These are phyloP conservation scores for Dasypus novemcinctus DNA, from an alignment of 2,113 vertebrate species.

Conservation along the genomic window DNA sequence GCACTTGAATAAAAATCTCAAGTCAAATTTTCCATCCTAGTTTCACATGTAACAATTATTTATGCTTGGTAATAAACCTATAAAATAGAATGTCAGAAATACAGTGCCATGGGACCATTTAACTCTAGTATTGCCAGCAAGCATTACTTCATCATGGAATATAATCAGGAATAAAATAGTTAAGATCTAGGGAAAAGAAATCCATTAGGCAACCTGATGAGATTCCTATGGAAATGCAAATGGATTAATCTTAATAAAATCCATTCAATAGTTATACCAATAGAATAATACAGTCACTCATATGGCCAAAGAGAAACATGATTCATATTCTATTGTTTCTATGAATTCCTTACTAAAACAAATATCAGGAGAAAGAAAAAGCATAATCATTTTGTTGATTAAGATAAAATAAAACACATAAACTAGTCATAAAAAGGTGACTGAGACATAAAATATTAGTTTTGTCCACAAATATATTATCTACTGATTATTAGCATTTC, in stretches of 20 bases:
- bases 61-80: not conserved
- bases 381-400: not conserved
- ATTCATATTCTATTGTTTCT: not conserved
- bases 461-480: not conserved
- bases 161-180: slow-evolving; percentile 31
- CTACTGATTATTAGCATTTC: not conserved
- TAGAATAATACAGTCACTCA: not conserved
- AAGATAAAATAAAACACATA: not conserved
- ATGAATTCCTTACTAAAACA: not conserved
- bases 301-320: not conserved
- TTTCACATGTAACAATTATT: slow-evolving; percentile 30
- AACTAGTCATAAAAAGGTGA: not conserved
- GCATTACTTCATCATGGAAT: not conserved
- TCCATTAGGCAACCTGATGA: slow-evolving; percentile 15
- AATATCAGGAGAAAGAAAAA: not conserved
- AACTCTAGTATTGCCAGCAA: not conserved
- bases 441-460: not conserved
- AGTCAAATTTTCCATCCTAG: slow-evolving; percentile 4
- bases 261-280: not conserved
- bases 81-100: not conserved
- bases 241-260: not conserved
- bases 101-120: not conserved
- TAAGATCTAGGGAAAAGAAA: not conserved
- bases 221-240: not conserved
- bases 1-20: not conserved